Base-by-base conservation (phyloP, 92 coral and sea anemone genomes). In the Siderastrea siderea region DNA sequence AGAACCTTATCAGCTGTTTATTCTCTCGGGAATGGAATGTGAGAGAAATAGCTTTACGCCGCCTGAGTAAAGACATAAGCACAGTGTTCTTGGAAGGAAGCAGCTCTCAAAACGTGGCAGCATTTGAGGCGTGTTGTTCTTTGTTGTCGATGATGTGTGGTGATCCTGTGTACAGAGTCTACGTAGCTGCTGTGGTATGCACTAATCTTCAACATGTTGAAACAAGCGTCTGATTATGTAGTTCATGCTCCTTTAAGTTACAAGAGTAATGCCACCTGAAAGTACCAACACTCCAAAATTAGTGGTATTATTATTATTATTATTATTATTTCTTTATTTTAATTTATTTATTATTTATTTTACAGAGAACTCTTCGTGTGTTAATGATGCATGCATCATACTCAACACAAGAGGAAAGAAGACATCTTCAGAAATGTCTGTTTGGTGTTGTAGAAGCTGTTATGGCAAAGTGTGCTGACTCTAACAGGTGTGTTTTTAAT, bases 111-210 rank as follows among this genome's bases (percentile, higher is more conserved):
- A 92, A 72, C 45, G 84, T 94, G 78, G 83, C 93, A 43, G 94
- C 91, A 53, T 85, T 97, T 74, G 92, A 95, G 60, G 90, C 96
- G 1, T 92, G 95, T 65, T 94, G 98, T 81, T 97, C 97, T 11
- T 84, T 93, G 67, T 79, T 97, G 64, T 90, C 96, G 60, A 95
- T 97, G 98, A 91, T 95, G 97, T 97, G 99, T 87, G 98, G 98
- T 12, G 99, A 97, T 59, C 99, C 96, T 3, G 99, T 97, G 10
- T 97, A 97, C 79, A 93, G 95, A 68, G 99, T 97, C n/a, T 97
- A 97, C 70, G 95, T 95, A 2, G 96, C 95, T 43, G 98, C 99
- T 10, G 78, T 95, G 95, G 99, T 97, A 86, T 46, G 86, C 7
- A 6, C 38, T 26, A 26, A 26, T 26, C 38, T 26, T 26, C 38